Percentiles rank a stretch among this genome's conserved stretches.
These are phyloP conservation scores for Enteromius viviparus DNA, from an alignment of 2,797 vertebrate species.

Conservation along the genomic window DNA sequence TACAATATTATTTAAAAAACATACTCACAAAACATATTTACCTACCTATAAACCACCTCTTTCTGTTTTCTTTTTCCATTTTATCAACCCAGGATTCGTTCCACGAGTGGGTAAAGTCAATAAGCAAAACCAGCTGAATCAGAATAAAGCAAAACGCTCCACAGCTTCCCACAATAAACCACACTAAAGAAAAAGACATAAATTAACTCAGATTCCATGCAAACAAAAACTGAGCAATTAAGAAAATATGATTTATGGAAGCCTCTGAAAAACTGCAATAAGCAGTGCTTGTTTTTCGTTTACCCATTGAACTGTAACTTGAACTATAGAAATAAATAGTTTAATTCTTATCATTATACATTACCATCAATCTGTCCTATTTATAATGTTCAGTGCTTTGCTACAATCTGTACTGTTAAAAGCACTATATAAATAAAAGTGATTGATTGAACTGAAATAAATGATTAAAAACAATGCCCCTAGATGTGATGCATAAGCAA, in stretches of 20 bases:
- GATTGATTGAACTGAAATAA: not conserved
- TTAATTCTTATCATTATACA: too few relatives aligned
- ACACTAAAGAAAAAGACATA: slow-evolving; percentile 71
- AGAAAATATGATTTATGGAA: not conserved
- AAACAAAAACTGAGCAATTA: not conserved
- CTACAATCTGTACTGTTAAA: too few relatives aligned
- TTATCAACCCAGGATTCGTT: slow-evolving; percentile 86
- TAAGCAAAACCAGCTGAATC: slow-evolving; percentile 90
- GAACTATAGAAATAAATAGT: too few relatives aligned
- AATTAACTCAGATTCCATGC: not conserved
- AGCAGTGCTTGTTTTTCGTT: not conserved
- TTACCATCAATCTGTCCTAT: too few relatives aligned
- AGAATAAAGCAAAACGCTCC: slow-evolving; percentile 88
- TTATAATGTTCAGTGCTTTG: too few relatives aligned
- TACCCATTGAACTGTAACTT: not conserved
- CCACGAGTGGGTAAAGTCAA: slow-evolving; percentile 90
- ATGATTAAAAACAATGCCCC: not conserved
- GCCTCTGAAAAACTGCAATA: not conserved
- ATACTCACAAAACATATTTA: slow-evolving; percentile 2
- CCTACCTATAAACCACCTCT: slow-evolving; percentile 88
- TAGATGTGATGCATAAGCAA: not conserved
- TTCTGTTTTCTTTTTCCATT: slow-evolving; percentile 85
- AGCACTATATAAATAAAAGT: too few relatives aligned
- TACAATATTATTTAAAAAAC: not conserved
- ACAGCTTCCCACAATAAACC: slow-evolving; percentile 80